Percentiles rank a stretch among this genome's conserved stretches.
These are phyloP conservation scores for Melipona beecheii DNA, from an alignment of 2,888 invertebrate species.

Conservation along the genomic window DNA sequence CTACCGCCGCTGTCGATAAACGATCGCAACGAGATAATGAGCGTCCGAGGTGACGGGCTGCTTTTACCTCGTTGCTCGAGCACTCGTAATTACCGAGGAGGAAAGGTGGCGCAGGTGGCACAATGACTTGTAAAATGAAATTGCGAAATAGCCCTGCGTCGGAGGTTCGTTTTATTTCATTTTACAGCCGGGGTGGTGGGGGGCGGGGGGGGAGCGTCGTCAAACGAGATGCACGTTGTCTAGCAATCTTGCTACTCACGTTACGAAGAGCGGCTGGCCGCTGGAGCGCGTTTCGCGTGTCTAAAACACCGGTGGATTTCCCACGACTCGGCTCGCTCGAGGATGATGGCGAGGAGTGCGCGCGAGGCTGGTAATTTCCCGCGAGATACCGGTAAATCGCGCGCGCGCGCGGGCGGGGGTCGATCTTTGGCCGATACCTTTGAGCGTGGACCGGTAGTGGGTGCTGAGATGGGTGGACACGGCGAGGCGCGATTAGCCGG, in stretches of 20 bases:
- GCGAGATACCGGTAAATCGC: conserved; percentile 55
- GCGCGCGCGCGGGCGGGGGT: conserved; percentile 23
- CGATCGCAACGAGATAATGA: conserved; percentile 31
- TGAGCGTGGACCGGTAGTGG: conserved; percentile 71
- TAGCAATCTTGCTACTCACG: conserved; percentile 26
- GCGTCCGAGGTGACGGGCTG: conserved; percentile 5
- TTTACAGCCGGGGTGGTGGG: neutral
- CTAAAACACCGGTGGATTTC: conserved; percentile 30
- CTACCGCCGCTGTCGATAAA: conserved; percentile 30
- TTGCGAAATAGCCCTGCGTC: neutral
- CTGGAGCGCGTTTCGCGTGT: conserved; percentile 23
- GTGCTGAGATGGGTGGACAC: conserved; percentile 73
- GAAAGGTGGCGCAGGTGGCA: neutral
- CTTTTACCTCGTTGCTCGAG: neutral
- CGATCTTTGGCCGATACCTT: conserved; percentile 58
- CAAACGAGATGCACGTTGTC: neutral
- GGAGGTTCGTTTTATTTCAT: neutral
- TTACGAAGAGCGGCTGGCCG: neutral
- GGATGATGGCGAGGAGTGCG: conserved; percentile 27
- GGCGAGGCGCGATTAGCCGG: conserved; percentile 56
- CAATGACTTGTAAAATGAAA: conserved; percentile 3
- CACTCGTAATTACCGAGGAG: conserved; percentile 15
- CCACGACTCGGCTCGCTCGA: conserved; percentile 38
- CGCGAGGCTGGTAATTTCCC: conserved; percentile 41
- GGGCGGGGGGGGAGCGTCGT: neutral